phyloP scores from a whole-genome alignment of 2,797 vertebrate species.

The Chrosomus eos region DNA sequence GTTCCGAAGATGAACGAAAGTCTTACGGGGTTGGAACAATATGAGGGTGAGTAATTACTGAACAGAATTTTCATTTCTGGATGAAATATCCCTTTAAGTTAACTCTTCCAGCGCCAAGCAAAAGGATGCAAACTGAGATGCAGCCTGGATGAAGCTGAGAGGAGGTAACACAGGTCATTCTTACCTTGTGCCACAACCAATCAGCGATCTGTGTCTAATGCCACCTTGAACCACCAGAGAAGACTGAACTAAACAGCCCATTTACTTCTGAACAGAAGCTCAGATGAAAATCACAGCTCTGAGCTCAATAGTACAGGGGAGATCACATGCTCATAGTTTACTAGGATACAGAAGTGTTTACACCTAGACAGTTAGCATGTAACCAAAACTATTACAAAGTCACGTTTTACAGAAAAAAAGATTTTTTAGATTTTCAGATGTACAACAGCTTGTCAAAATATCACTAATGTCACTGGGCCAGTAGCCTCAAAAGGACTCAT shows the following conservation, averaged over 20 bases:
- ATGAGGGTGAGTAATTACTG: no score
- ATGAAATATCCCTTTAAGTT: no score
- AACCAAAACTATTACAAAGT: not conserved
- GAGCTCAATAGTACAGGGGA: slow-evolving; percentile 6
- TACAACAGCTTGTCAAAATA: not conserved
- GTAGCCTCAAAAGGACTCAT: not conserved
- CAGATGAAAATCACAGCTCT: slow-evolving; percentile 19
- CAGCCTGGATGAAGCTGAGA: not conserved
- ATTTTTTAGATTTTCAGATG: no score
- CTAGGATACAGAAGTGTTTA: not conserved
- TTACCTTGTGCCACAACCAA: slow-evolving; percentile 34
- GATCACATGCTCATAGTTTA: not conserved
- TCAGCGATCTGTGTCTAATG: slow-evolving; percentile 54
- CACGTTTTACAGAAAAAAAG: not conserved
- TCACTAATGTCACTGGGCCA: no score
- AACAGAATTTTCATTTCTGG: no score
- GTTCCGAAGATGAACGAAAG: no score
- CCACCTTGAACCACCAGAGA: slow-evolving; percentile 23
- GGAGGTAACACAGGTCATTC: slow-evolving; percentile 23
- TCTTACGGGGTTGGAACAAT: no score
- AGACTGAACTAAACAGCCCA: slow-evolving; percentile 16
- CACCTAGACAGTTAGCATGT: not conserved
- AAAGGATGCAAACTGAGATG: slow-evolving; percentile 4
- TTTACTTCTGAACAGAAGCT: slow-evolving; percentile 37
- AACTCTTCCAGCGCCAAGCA: not conserved